phyloP scores from a whole-genome alignment of 2,888 invertebrate genomes.

The Lycophotia porphyrea region DNA sequence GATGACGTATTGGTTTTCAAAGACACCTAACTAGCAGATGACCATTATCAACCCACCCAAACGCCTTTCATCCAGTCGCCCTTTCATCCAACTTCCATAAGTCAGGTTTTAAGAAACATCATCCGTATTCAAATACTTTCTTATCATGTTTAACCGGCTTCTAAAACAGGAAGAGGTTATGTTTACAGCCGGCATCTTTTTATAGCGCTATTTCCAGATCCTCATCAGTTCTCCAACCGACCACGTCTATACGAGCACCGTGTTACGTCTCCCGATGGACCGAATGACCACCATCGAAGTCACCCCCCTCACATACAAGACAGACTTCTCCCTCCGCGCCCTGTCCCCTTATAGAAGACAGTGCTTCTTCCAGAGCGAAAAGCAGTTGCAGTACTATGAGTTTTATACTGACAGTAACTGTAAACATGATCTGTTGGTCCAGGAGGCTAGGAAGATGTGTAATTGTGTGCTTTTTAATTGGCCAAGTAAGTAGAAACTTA shows the following conservation, averaged over 20 bases:
- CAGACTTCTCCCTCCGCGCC: conserved; percentile 78
- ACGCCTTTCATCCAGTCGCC: no score
- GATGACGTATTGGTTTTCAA: no score
- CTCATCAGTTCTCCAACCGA: conserved; percentile 85
- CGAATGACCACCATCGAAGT: conserved; percentile 86
- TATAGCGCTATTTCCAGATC: conserved; percentile 70
- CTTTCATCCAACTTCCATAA: no score
- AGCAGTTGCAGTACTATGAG: conserved; percentile 80
- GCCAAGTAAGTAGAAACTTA: conserved; percentile 79
- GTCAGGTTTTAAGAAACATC: background rate
- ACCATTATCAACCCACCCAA: no score
- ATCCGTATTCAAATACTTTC: background rate
- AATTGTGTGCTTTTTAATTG: conserved; percentile 86
- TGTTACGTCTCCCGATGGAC: conserved; percentile 85
- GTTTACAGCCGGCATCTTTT: no score
- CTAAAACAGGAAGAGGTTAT: no score
- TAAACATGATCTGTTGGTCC: conserved; percentile 87
- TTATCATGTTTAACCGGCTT: background rate
- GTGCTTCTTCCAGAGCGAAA: conserved; percentile 86
- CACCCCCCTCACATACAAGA: conserved; percentile 84
- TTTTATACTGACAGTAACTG: conserved; percentile 90
- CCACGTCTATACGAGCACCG: conserved; percentile 85
- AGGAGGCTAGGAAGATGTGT: conserved; percentile 84
- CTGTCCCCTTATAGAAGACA: conserved; percentile 81
- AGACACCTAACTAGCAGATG: no score